These are phyloP conservation scores for Conomelus anceps DNA, from an alignment of 2,888 invertebrate species.

Conservation along the genomic window DNA sequence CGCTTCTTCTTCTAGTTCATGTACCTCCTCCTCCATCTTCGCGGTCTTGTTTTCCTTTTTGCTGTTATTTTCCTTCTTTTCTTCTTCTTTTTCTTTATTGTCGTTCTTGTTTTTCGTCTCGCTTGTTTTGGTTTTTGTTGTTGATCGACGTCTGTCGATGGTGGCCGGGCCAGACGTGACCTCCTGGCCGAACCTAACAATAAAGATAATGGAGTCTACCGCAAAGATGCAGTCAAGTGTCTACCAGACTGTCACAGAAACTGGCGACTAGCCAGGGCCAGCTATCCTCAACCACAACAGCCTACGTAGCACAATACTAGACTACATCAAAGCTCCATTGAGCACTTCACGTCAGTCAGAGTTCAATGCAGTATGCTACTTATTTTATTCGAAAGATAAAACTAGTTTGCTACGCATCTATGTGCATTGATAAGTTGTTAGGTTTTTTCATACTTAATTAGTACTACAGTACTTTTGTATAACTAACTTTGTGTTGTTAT, in stretches of 20 bases:
- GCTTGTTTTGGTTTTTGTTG: background rate
- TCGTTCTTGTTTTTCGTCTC: background rate
- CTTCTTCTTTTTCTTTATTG: background rate
- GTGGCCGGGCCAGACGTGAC: background rate
- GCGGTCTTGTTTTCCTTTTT: background rate
- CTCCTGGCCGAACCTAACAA: background rate
- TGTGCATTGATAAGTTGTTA: no score
- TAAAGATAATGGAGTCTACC: background rate
- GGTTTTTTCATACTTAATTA: no score
- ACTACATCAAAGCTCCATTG: background rate
- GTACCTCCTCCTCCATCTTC: background rate
- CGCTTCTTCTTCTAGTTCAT: background rate
- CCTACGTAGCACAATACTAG: background rate
- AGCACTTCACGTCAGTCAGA: background rate
- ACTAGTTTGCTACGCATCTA: no score
- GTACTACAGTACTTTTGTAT: no score
- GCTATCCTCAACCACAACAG: background rate
- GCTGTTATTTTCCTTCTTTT: background rate
- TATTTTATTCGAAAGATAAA: background rate
- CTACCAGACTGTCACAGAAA: background rate
- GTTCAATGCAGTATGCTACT: background rate
- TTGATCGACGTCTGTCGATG: background rate
- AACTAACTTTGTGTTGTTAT: no score
- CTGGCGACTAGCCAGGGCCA: background rate
- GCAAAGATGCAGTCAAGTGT: background rate